Conservation (phyloP, 1,140 invertebrate species). For the Diachasmimorpha longicaudata region DNA sequence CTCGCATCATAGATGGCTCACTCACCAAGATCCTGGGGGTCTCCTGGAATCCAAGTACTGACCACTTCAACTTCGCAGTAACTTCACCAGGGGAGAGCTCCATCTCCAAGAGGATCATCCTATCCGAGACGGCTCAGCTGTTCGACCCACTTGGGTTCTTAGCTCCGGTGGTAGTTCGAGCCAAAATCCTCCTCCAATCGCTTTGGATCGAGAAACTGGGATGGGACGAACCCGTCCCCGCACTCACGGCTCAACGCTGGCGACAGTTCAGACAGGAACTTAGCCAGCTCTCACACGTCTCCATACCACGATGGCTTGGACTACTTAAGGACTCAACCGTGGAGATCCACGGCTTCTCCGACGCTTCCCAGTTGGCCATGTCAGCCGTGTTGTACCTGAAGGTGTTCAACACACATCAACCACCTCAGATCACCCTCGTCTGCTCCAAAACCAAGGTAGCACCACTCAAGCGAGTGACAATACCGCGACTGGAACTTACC, state of each 20-base stretch:
- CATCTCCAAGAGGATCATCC: conserved; percentile 2
- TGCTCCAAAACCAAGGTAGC: conserved; percentile 22
- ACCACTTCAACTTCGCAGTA: conserved; percentile 15
- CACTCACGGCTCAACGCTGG: no score
- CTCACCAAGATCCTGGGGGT: conserved; percentile 19
- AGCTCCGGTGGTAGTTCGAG: conserved; percentile 20
- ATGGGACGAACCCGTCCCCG: conserved; percentile 30
- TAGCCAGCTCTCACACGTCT: conserved; percentile 17
- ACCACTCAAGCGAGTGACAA: conserved; percentile 14
- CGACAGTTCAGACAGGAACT: no score
- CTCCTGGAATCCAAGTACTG: no score
- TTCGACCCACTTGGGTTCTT: no score
- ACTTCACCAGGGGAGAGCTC: neutral
- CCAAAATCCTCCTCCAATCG: conserved; percentile 30
- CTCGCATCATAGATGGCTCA: conserved; percentile 7
- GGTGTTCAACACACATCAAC: neutral
- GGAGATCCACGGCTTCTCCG: conserved; percentile 40
- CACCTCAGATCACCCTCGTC: neutral
- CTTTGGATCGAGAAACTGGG: conserved; percentile 29
- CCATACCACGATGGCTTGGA: conserved; percentile 31
- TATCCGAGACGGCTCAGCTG: conserved; percentile 21
- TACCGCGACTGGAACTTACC: no score
- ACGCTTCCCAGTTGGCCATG: conserved; percentile 35
- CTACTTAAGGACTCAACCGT: conserved; percentile 10
- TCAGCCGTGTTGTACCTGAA: conserved; percentile 32